Evolutionary conservation across 1,140 invertebrate species (phyloP), one percentile per base, ranked within the genome.

Genomic region (Eulimnadia texana): DNA sequence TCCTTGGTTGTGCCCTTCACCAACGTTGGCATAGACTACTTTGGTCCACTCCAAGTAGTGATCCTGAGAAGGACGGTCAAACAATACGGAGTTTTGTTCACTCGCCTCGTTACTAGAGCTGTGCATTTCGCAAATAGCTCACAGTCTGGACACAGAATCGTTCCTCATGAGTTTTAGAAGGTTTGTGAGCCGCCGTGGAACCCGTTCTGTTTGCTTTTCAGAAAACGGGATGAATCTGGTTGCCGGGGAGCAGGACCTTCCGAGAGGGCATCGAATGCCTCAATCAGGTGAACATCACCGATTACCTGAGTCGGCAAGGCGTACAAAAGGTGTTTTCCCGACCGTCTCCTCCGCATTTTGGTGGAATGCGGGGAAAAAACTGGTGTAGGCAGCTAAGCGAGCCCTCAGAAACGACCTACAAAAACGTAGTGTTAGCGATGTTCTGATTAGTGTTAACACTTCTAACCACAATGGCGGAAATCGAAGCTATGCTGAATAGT

Each of bases 331-430:
- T 9, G 6, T 42, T 42, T 42, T 9, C 16, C 16, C 33, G 6
- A 9, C 33, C 33, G 6, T 42, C 33, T 13, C 60, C 68, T 22
- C 70, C 69, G 11, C 67, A 73, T 58, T 68, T 71, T 56, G 70
- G 71, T 13, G 70, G 70, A 22, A 24, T 66, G 3, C 73, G 72
- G 67, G 72, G n/a, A n/a, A 75, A 66, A 62, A 67, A 9, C 66
- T 67, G 22, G 66, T 74, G 0, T 68, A 68, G 62, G 66, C 67
- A 1, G 66, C 68, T 16, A 74, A 74, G 63, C 47, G 27, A 6
- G 66, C 67, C 16, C 50, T 72, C 6, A 54, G 55, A 20, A 62
- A 66, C 28, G 58, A 69, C 11, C 49, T 68, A 3, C 56, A 64
- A 2, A 13, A 33, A 11, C 58, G 54, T 22, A 19, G 27, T 2